These are phyloP conservation scores for Anguilla anguilla DNA, from an alignment of 2,797 vertebrate species.

Conservation along the genomic window DNA sequence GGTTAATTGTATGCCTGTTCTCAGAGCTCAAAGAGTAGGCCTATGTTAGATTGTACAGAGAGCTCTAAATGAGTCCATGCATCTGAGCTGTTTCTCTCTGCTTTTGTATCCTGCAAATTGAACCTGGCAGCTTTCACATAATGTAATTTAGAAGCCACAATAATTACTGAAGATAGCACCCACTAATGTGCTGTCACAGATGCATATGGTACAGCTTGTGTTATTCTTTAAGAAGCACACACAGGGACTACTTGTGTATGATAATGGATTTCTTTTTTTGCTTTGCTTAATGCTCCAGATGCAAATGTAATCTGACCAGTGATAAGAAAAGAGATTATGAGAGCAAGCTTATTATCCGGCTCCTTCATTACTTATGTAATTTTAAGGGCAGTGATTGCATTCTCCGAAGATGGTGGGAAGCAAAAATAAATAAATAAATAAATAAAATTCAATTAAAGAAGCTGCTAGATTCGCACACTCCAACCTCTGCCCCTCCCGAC, in stretches of 20 bases:
- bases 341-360: not conserved
- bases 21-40: not conserved
- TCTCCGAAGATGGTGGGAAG: not conserved
- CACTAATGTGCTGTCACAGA: constrained; percentile 5
- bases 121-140: not conserved
- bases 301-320: constrained; percentile 3
- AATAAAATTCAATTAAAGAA: not conserved
- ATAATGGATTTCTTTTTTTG: not conserved
- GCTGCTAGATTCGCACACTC: not conserved
- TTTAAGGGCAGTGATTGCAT: not conserved
- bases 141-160: not conserved
- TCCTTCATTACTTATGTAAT: not conserved
- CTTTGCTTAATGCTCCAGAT: not conserved
- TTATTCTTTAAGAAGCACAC: not conserved
- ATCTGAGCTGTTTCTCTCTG: not conserved
- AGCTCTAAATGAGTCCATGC: not conserved
- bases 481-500: not conserved
- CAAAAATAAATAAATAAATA: not conserved
- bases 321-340: not conserved
- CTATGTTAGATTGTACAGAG: not conserved
- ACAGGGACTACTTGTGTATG: not conserved
- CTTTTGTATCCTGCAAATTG: not conserved
- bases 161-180: constrained; percentile 1
- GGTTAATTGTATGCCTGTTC: not conserved
- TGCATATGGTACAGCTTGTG: not conserved